These are phyloP conservation scores for Ooceraea biroi DNA, from an alignment of 1,140 invertebrate species.

Conservation along the genomic window DNA sequence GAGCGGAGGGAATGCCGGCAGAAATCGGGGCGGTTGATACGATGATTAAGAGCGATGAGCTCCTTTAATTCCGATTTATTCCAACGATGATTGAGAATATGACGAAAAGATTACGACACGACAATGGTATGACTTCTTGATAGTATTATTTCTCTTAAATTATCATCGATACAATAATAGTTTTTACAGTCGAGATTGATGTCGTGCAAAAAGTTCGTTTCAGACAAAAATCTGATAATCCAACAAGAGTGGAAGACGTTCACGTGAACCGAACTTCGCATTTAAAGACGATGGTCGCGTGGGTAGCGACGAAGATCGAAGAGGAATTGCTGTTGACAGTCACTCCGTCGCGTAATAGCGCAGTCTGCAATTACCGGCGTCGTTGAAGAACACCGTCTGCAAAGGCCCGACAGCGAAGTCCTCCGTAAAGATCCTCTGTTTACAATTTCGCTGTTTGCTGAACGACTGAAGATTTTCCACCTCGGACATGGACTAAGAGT, in stretches of 20 bases:
- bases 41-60: constrained; percentile 26
- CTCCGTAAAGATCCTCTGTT: constrained; percentile 61
- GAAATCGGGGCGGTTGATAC: constrained; percentile 21
- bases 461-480: constrained; percentile 43
- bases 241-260: neutral
- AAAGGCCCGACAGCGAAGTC: constrained; percentile 40
- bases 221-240: constrained; percentile 8
- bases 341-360: constrained; percentile 78
- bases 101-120: neutral
- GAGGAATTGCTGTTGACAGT: constrained; percentile 65
- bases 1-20: constrained; percentile 21
- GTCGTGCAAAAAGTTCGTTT: neutral
- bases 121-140: neutral
- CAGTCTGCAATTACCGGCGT: constrained; percentile 79
- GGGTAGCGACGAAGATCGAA: constrained; percentile 53
- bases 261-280: constrained; percentile 14
- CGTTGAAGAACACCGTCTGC: constrained; percentile 72
- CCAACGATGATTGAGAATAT: neutral
- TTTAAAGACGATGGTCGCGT: neutral
- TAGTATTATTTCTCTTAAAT: neutral
- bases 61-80: neutral
- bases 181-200: neutral
- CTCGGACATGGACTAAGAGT: constrained; percentile 40
- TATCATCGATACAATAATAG: neutral
- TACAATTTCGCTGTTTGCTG: constrained; percentile 73